Evolutionary conservation across 2,888 invertebrate species (phyloP).

Genomic region (Drosophila eohydei): DNA sequence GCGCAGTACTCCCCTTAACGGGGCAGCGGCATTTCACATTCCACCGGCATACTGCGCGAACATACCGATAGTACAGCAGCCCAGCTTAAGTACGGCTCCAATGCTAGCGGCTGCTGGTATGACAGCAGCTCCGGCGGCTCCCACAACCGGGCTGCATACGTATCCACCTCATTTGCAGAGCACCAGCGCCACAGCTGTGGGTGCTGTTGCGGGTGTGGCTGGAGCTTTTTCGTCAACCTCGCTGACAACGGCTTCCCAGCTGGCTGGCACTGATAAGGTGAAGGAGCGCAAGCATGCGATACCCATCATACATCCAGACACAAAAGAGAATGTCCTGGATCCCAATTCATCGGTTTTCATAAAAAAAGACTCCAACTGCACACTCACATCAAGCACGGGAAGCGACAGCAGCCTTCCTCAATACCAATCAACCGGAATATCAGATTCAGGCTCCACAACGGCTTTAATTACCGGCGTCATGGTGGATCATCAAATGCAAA

Average conservation of each 20-base stretch:
- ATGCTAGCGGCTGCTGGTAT: conserved; percentile 61
- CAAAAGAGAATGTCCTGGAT: conserved; percentile 80
- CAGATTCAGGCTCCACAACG: conserved; percentile 23
- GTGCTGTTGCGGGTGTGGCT: conserved; percentile 23
- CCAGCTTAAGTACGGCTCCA: conserved; percentile 43
- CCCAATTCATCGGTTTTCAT: conserved; percentile 62
- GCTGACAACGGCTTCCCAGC: conserved; percentile 17
- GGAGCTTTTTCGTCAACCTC: conserved; percentile 41
- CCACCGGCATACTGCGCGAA: conserved; percentile 67
- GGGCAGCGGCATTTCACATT: conserved; percentile 68
- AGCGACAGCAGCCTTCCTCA: conserved; percentile 54
- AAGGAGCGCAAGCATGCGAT: conserved; percentile 81
- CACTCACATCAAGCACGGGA: conserved; percentile 55
- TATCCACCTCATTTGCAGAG: conserved; percentile 55
- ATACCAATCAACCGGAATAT: conserved; percentile 33
- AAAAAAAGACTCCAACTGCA: conserved; percentile 59
- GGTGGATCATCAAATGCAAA: conserved; percentile 75
- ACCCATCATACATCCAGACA: conserved; percentile 83
- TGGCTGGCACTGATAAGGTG: conserved; percentile 44
- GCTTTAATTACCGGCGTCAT: conserved; percentile 40
- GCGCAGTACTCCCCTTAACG: conserved; percentile 61
- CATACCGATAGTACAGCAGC: conserved; percentile 54
- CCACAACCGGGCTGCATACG: conserved; percentile 53
- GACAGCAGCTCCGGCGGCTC: conserved; percentile 29
- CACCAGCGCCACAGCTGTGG: conserved; percentile 38